These are phyloP conservation scores for Geodia barretti DNA, from an alignment of 37 sponge, comb jelly and placozoan species.

Conservation along the genomic window DNA sequence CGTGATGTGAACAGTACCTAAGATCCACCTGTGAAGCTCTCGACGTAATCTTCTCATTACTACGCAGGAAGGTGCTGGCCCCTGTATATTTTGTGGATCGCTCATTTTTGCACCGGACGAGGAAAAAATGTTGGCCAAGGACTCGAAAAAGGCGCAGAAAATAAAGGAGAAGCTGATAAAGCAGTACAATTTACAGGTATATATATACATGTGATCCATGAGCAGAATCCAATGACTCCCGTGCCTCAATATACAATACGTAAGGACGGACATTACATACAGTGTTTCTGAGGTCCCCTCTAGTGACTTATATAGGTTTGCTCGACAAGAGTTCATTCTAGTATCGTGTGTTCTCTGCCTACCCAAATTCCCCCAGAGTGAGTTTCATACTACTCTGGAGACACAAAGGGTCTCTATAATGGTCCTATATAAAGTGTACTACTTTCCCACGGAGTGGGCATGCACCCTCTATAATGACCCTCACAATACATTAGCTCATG, in stretches of 20 bases:
- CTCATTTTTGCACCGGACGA: slow-evolving; percentile 85
- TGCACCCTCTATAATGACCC: not conserved
- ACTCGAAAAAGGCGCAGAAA: slow-evolving; percentile 76
- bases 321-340: no score
- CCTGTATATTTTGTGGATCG: slow-evolving; percentile 94
- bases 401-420: not conserved
- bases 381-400: not conserved
- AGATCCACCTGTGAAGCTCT: no score
- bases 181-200: slow-evolving; percentile 63
- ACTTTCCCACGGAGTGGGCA: no score
- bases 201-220: not conserved
- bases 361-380: not conserved
- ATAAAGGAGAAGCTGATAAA: slow-evolving; percentile 65
- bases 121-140: slow-evolving; percentile 52
- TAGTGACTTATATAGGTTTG: no score
- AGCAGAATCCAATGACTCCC: not conserved
- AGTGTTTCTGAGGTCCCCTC: no score
- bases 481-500: not conserved
- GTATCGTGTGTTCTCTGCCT: not conserved
- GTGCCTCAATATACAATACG: no score
- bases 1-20: no score
- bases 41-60: no score
- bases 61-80: slow-evolving; percentile 89
- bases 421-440: not conserved
- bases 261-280: no score